A percentile compares a stretch with the other conserved stretches of the same genome.
phyloP scores from a whole-genome alignment of 2,797 vertebrate genomes.

The Aldrovandia affinis region DNA sequence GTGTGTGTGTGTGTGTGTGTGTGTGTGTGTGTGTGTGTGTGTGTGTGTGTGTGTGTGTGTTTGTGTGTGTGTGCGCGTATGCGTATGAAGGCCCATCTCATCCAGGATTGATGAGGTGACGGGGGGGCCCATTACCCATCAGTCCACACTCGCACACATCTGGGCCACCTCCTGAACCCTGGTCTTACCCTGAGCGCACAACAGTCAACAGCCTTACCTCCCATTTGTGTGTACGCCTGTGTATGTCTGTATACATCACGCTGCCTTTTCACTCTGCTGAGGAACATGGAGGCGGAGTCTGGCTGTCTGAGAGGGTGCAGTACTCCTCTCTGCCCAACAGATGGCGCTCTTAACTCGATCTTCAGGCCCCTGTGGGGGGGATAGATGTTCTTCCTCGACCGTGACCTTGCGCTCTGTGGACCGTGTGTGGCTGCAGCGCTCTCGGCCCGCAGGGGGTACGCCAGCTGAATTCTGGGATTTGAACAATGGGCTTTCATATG shows the following conservation, averaged over 20 bases:
- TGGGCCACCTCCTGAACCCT: slow-evolving; percentile 32
- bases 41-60: background rate
- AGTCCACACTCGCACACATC: slow-evolving; percentile 43
- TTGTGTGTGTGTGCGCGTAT: background rate
- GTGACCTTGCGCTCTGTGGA: background rate
- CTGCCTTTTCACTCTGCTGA: background rate
- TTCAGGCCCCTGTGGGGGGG: background rate
- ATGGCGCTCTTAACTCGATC: slow-evolving; percentile 51
- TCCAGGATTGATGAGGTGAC: slow-evolving; percentile 46
- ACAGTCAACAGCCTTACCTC: no score
- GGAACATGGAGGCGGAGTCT: no score
- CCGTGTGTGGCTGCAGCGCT: no score
- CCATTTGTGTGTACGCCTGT: background rate
- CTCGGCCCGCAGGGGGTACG: background rate
- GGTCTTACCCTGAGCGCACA: background rate
- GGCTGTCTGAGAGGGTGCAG: background rate
- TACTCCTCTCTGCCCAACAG: slow-evolving; percentile 61
- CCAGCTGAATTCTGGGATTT: background rate
- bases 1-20: background rate
- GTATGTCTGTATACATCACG: background rate
- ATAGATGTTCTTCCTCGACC: background rate
- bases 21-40: background rate
- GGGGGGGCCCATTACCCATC: slow-evolving; percentile 41
- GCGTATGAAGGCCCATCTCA: slow-evolving; percentile 35
- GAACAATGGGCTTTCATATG: no score